These are phyloP conservation scores for Nyctibius grandis DNA, from an alignment of 2,797 vertebrate species.

Conservation along the genomic window DNA sequence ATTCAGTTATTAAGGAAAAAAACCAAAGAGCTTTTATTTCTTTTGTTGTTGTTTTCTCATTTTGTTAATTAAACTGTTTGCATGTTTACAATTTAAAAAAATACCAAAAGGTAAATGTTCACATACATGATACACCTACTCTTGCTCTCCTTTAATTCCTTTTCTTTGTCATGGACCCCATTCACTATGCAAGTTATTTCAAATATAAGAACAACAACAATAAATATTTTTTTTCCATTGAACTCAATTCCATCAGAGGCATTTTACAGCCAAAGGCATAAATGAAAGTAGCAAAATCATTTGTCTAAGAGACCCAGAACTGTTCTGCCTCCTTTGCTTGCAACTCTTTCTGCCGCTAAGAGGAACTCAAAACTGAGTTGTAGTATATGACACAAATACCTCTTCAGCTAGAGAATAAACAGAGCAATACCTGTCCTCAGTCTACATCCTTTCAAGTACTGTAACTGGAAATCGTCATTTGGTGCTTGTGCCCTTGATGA, in stretches of 20 bases:
- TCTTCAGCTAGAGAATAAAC: neutral
- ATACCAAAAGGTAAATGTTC: neutral
- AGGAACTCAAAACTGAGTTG: neutral
- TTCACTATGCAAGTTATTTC: neutral
- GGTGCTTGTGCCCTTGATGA: neutral
- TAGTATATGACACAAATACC: neutral
- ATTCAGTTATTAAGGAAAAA: neutral
- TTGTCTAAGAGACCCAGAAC: neutral
- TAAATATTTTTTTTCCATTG: neutral
- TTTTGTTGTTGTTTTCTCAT: neutral
- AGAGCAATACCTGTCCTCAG: neutral
- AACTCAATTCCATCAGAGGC: neutral
- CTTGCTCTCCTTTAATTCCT: neutral
- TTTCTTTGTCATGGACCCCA: neutral
- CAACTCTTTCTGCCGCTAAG: neutral
- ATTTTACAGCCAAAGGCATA: neutral
- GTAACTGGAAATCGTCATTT: neutral
- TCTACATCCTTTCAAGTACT: neutral
- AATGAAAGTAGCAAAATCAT: neutral
- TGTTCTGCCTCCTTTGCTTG: neutral
- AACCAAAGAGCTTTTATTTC: neutral
- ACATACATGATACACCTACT: accelerated
- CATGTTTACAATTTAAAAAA: neutral
- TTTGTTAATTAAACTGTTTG: neutral
- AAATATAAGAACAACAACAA: neutral